Percentiles rank a stretch among this genome's conserved stretches.
Conservation (phyloP, 2,888 invertebrate genomes). For the Ornithoptera alexandrae region DNA sequence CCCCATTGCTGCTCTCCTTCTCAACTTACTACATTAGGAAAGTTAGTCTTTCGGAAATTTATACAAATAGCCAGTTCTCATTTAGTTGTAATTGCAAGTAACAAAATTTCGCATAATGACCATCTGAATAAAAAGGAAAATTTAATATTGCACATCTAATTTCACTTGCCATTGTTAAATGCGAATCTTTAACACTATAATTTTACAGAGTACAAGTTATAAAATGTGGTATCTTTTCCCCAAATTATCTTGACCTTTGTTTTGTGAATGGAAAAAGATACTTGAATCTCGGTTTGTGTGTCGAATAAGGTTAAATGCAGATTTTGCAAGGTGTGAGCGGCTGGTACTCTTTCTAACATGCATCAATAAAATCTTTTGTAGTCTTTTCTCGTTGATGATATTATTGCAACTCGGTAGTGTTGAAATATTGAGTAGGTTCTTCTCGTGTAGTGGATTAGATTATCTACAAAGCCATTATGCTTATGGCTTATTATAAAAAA, state of each 20-base stretch:
- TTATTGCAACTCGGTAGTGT: too few species aligned
- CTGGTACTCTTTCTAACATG: background rate
- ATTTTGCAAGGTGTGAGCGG: slow-evolving; percentile 32
- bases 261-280: slow-evolving; percentile 33
- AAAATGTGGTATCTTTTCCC: slow-evolving; percentile 20
- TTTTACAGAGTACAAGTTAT: slow-evolving; percentile 1
- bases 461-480: too few species aligned
- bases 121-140: background rate
- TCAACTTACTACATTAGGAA: slow-evolving; percentile 10
- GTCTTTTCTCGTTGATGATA: background rate
- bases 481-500: too few species aligned
- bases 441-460: too few species aligned
- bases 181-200: background rate
- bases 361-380: background rate
- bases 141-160: background rate
- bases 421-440: too few species aligned
- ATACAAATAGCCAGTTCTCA: background rate
- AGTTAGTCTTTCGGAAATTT: background rate
- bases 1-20: slow-evolving; percentile 43
- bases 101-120: too few species aligned
- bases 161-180: background rate
- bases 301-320: slow-evolving; percentile 36
- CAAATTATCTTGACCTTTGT: slow-evolving; percentile 28
- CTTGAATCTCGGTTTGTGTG: slow-evolving; percentile 32
- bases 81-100: too few species aligned